phyloP scores from a whole-genome alignment of 2,888 invertebrate genomes.

The Frankliniella intonsa region DNA sequence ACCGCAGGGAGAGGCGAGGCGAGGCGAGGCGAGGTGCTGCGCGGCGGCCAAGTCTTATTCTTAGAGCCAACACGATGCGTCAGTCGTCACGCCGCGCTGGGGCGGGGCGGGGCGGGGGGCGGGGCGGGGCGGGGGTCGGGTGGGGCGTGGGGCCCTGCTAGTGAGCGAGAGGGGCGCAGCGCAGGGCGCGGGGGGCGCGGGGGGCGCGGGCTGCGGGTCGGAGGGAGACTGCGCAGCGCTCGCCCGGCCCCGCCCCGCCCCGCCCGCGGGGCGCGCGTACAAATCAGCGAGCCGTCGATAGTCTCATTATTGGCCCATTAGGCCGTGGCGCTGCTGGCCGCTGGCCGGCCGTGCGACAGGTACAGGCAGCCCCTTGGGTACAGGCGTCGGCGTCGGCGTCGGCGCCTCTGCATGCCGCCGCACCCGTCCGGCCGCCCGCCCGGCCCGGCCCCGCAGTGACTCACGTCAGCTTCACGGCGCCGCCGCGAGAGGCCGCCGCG shows the following conservation, averaged over 20 bases:
- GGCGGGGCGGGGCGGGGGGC: conserved; percentile 45
- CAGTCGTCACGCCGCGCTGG: conserved; percentile 39
- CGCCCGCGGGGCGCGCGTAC: neutral
- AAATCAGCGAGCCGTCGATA: too few species aligned
- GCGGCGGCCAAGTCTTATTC: conserved; percentile 41
- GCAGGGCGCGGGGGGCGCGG: too few species aligned
- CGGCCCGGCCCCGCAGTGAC: conserved; percentile 45
- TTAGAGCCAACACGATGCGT: conserved; percentile 39
- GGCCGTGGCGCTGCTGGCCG: too few species aligned
- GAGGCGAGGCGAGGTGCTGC: conserved; percentile 31
- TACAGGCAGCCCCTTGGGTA: too few species aligned
- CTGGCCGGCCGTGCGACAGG: neutral
- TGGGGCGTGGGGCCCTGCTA: neutral
- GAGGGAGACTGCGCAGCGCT: neutral
- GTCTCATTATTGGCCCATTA: too few species aligned
- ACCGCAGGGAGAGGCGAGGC: neutral
- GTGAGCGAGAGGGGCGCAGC: neutral
- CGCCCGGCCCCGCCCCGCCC: neutral
- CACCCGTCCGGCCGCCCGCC: conserved; percentile 40
- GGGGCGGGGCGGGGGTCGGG: conserved; percentile 46
- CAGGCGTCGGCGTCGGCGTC: conserved; percentile 46
- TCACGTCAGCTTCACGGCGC: conserved; percentile 47
- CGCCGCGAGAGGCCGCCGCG: conserved; percentile 48
- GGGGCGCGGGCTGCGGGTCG: neutral
- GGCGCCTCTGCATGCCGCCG: conserved; percentile 56